Conservation (phyloP, 2,113 vertebrate species). For the Podilymbus podiceps region DNA sequence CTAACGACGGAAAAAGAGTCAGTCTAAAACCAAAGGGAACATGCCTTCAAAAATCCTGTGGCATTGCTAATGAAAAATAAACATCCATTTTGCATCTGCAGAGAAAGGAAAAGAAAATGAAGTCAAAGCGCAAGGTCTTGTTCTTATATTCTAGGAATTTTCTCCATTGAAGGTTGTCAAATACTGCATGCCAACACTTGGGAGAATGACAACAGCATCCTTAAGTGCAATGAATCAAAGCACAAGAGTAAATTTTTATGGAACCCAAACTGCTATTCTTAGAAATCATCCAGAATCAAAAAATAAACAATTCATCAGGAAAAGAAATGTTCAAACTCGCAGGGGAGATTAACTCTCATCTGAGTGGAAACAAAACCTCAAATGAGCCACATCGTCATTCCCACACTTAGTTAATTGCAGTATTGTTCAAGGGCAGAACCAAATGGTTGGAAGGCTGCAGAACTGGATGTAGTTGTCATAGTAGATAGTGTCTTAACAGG, state of each 20-base stretch:
- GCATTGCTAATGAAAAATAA: constrained; percentile 20
- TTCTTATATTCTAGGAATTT: constrained; percentile 55
- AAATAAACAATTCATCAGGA: constrained; percentile 50
- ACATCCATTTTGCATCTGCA: neutral
- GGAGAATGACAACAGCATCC: neutral
- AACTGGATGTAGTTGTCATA: neutral
- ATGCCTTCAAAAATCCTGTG: neutral
- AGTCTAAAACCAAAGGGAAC: neutral
- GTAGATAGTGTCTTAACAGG: neutral
- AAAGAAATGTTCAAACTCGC: neutral
- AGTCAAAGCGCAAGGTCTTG: neutral
- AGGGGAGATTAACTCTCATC: constrained; percentile 23
- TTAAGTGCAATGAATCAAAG: constrained; percentile 58
- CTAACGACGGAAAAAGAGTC: neutral
- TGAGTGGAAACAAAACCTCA: constrained; percentile 42
- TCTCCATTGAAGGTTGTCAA: constrained; percentile 22
- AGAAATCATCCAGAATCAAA: constrained; percentile 40
- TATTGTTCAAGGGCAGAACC: neutral
- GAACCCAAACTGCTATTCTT: constrained; percentile 36
- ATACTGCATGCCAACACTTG: constrained; percentile 32
- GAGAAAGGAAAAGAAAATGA: neutral
- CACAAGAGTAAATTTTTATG: neutral
- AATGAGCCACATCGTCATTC: neutral
- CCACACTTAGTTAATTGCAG: constrained; percentile 25
- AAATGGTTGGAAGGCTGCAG: neutral